Percentiles rank a stretch among this genome's conserved stretches.
Conservation (phyloP, 1,140 invertebrate genomes). For the Teleopsis dalmanni region DNA sequence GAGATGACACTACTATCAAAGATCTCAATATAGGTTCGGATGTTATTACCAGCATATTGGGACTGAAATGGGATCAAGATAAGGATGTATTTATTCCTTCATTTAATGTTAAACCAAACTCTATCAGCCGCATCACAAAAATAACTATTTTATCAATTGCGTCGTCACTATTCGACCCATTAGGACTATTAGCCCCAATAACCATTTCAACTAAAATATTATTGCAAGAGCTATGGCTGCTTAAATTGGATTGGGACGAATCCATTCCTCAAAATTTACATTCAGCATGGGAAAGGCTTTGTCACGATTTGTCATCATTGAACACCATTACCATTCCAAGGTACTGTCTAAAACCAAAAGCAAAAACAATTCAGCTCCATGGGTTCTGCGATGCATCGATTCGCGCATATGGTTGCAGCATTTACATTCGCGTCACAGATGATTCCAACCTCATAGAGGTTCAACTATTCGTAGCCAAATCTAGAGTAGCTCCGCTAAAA, state of each 20-base stretch:
- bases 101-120: neutral
- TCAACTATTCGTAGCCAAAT: no score
- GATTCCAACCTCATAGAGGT: no score
- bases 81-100: neutral
- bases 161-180: conserved; percentile 3
- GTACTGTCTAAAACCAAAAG: neutral
- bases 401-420: no score
- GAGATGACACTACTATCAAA: neutral
- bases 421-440: no score
- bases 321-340: neutral
- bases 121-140: neutral
- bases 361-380: neutral
- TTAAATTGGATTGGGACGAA: conserved; percentile 37
- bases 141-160: neutral
- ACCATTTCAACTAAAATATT: conserved; percentile 13
- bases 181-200: conserved; percentile 11
- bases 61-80: neutral
- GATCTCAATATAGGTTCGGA: neutral
- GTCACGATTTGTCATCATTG: conserved; percentile 6
- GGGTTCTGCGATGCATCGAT: no score
- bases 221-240: conserved; percentile 30
- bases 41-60: neutral
- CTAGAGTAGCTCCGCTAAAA: no score
- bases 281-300: conserved; percentile 18
- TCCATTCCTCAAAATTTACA: conserved; percentile 16